Conservation (phyloP, 1,140 invertebrate species). For the Zaprionus ghesquierei region DNA sequence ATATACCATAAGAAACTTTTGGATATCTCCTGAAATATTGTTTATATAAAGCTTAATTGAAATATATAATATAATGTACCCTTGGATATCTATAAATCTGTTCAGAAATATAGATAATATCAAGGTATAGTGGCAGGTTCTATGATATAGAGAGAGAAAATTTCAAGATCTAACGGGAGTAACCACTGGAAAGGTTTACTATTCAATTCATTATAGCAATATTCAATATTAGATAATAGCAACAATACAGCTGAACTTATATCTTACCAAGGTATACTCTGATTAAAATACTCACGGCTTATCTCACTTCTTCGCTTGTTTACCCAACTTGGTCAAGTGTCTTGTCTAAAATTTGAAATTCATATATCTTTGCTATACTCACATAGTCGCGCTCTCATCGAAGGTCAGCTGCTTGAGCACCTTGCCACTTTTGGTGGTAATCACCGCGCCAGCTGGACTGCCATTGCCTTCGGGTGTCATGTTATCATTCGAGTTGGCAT, state of each 20-base stretch:
- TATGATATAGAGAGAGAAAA: too few species aligned
- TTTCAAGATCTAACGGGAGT: background rate
- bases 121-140: too few species aligned
- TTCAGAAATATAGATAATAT: too few species aligned
- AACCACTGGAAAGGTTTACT: background rate
- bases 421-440: slow-evolving; percentile 71
- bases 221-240: background rate
- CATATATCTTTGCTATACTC: slow-evolving; percentile 23
- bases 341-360: background rate
- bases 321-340: background rate
- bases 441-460: slow-evolving; percentile 18
- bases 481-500: slow-evolving; percentile 26
- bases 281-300: background rate
- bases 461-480: slow-evolving; percentile 44
- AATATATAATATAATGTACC: too few species aligned
- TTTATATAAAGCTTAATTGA: too few species aligned
- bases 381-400: slow-evolving; percentile 65
- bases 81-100: too few species aligned
- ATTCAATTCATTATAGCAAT: too few species aligned
- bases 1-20: too few species aligned
- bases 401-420: slow-evolving; percentile 64
- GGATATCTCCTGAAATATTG: too few species aligned
- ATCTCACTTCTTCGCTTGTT: background rate
- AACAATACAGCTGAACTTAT: background rate
- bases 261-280: background rate